Evolutionary conservation across 2,888 invertebrate genomes (phyloP).

Genomic region (Allygus modestus): DNA sequence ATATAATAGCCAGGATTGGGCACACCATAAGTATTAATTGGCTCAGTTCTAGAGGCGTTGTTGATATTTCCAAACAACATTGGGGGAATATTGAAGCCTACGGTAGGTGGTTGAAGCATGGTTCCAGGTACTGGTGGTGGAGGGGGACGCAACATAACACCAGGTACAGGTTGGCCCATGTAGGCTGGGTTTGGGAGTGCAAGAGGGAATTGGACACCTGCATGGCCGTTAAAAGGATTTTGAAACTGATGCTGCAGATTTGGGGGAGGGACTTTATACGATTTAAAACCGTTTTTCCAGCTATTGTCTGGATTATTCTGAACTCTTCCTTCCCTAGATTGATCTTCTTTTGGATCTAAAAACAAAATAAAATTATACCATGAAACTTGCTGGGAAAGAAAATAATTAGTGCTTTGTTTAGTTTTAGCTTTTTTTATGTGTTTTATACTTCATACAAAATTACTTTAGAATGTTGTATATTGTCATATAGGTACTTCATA

Average conservation of each 20-base stretch:
- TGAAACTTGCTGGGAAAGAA: not conserved
- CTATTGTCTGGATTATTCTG: not conserved
- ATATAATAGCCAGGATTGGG: slow-evolving; percentile 60
- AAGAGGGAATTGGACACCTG: slow-evolving; percentile 60
- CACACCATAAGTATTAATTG: slow-evolving; percentile 19
- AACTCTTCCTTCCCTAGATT: not conserved
- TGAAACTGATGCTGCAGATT: slow-evolving; percentile 1
- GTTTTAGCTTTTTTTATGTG: not conserved
- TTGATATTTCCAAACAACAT: slow-evolving; percentile 47
- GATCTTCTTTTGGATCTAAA: slow-evolving; percentile 31
- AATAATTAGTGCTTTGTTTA: no score
- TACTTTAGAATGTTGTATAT: no score
- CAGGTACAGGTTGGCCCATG: slow-evolving; percentile 54
- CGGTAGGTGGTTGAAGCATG: slow-evolving; percentile 34
- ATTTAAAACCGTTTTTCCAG: slow-evolving; percentile 58
- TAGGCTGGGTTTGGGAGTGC: slow-evolving; percentile 37
- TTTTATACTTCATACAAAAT: no score
- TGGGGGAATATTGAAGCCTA: slow-evolving; percentile 42
- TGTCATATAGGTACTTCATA: no score
- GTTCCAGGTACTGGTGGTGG: not conserved
- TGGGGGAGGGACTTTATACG: slow-evolving; percentile 58
- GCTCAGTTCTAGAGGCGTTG: slow-evolving; percentile 17
- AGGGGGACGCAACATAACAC: slow-evolving; percentile 1
- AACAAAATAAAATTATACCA: not conserved
- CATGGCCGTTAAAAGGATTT: slow-evolving; percentile 35